Percentiles rank a stretch among this genome's conserved stretches.
Evolutionary conservation across 2,113 vertebrate species (phyloP).

Genomic region (Pachypanchax playfairii): DNA sequence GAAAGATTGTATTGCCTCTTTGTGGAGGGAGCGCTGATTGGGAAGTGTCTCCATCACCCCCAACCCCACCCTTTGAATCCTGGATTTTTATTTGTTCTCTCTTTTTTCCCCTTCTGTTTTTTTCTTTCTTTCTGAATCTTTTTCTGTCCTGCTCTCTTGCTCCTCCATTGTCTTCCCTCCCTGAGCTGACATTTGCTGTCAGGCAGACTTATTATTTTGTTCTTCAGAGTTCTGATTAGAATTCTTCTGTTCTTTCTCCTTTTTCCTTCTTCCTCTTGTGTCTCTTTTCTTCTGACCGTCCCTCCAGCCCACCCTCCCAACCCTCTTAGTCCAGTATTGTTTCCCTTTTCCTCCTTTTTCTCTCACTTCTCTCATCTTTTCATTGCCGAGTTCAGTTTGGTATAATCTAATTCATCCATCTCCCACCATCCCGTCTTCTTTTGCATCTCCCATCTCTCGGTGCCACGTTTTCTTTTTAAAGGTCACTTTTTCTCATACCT

Average conservation of each 20-base stretch:
- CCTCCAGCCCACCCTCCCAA: slow-evolving; percentile 31
- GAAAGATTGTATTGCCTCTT: slow-evolving; percentile 55
- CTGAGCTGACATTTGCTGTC: slow-evolving; percentile 78
- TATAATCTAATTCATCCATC: slow-evolving; percentile 62
- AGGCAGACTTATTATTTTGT: slow-evolving; percentile 78
- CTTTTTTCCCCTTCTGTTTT: slow-evolving; percentile 4
- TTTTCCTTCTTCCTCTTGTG: slow-evolving; percentile 28
- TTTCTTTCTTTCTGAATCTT: background rate
- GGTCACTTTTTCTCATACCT: slow-evolving; percentile 47
- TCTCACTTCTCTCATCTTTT: slow-evolving; percentile 31
- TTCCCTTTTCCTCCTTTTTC: slow-evolving; percentile 27
- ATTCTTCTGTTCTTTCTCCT: slow-evolving; percentile 43
- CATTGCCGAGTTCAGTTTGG: slow-evolving; percentile 53
- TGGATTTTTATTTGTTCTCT: slow-evolving; percentile 36
- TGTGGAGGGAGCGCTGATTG: slow-evolving; percentile 47
- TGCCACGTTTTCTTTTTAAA: slow-evolving; percentile 60
- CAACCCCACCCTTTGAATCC: slow-evolving; percentile 45
- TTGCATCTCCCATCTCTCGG: slow-evolving; percentile 48
- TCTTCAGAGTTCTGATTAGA: slow-evolving; percentile 77
- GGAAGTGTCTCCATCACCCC: slow-evolving; percentile 58
- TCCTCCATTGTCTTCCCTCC: slow-evolving; percentile 55
- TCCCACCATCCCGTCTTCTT: slow-evolving; percentile 43
- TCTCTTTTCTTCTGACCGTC: slow-evolving; percentile 24
- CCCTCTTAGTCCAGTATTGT: slow-evolving; percentile 38
- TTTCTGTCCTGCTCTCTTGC: slow-evolving; percentile 29